Evolutionary conservation across 2,113 vertebrate genomes (phyloP).

Genomic region (Gadus macrocephalus): DNA sequence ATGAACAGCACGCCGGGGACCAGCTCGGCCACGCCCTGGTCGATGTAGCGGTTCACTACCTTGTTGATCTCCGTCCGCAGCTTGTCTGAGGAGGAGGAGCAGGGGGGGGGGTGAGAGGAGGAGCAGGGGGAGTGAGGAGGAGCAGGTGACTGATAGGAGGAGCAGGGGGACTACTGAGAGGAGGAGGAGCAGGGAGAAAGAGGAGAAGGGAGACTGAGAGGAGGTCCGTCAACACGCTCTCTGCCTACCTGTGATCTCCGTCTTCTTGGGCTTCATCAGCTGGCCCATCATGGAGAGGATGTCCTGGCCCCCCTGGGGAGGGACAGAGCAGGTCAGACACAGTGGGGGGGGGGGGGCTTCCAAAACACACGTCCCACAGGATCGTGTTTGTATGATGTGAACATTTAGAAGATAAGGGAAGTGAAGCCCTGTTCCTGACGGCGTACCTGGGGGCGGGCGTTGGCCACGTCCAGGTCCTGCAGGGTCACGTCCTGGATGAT

Average conservation of each 20-base stretch:
- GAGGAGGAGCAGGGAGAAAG: not conserved
- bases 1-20: slow-evolving; percentile 95
- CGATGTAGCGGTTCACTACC: slow-evolving; percentile 97
- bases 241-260: slow-evolving; percentile 90
- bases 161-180: not conserved
- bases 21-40: slow-evolving; percentile 94
- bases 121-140: not conserved
- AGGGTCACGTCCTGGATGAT: slow-evolving; percentile 98
- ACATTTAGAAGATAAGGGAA: too few species aligned
- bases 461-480: slow-evolving; percentile 94
- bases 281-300: slow-evolving; percentile 99
- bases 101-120: too few species aligned
- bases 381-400: too few species aligned
- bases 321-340: not conserved
- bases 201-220: not conserved
- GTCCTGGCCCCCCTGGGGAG: slow-evolving; percentile 89
- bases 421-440: not conserved
- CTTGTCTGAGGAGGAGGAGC: slow-evolving; percentile 76
- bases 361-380: too few species aligned
- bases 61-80: slow-evolving; percentile 98
- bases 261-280: slow-evolving; percentile 98
- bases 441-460: slow-evolving; percentile 90
- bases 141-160: not conserved
- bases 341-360: too few species aligned
- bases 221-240: not conserved